Base-by-base conservation (phyloP, 1,140 invertebrate genomes). In the Drosophila miranda region DNA sequence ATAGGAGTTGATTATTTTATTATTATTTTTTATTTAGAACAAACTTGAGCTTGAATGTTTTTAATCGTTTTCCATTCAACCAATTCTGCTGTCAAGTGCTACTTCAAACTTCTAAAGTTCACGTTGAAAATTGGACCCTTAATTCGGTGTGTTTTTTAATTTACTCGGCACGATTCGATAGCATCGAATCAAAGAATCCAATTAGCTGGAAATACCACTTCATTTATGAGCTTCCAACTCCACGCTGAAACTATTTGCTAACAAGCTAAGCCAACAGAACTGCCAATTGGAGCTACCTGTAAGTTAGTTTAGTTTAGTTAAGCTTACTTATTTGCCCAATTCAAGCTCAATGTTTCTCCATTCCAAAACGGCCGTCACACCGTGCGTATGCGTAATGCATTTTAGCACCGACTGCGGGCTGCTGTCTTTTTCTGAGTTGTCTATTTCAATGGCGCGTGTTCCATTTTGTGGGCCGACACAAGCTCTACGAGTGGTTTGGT, bases 361-460 rank as follows among this genome's bases (percentile, higher is more conserved):
- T 61, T 67, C 46, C 43, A 70, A 70, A 69, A 60, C 63, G 72
- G 57, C 71, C 71, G 75, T 68, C 79, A 78, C 58, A 62, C 62
- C 28, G 72, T 84, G 80, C 76, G 80, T 84, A 80, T 86, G 76
- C 52, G 75, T 75, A 86, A 80, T 86, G 61, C 71, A 54, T 74
- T 72, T 57, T 54, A 49, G 52, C 53, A 72, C 67, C 72, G 61
- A 61, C 41, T 50, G 19, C 46, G 11, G 30, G 9, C 30, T 11
- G 61, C 43, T 28, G 61, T 56, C 14, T 28, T 38, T 49, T 13
- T 14, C 26, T 43, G 59, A 61, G 67, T 59, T 68, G 53, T 75
- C 56, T 23, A 61, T 59, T 69, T 80, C 59, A 75, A 75, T 67
- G 63, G 63, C 74, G 70, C 61, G 58, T 77, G 81, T 84, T 84